Percentiles rank a stretch among this genome's conserved stretches.
phyloP scores from a whole-genome alignment of 2,797 vertebrate species.

The Siniperca obscura region DNA sequence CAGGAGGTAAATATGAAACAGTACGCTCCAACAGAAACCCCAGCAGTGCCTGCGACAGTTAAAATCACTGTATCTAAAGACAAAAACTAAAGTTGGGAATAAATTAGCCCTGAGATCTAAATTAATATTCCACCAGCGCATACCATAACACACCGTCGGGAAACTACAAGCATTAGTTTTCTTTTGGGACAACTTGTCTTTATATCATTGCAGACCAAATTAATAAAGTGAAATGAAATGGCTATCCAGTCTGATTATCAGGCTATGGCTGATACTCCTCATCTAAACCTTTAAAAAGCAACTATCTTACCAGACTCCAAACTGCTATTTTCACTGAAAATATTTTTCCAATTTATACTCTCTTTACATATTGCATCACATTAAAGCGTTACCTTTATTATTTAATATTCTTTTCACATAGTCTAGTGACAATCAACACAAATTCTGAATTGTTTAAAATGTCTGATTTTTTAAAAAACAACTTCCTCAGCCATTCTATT shows the following conservation, averaged over 20 bases:
- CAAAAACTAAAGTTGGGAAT: neutral
- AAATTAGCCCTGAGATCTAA: slow-evolving; percentile 1
- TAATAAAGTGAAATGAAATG: too few relatives aligned
- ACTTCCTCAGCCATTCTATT: too few relatives aligned
- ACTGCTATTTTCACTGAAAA: neutral
- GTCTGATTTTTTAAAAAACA: neutral
- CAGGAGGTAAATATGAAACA: neutral
- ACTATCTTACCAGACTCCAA: neutral
- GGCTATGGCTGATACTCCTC: too few relatives aligned
- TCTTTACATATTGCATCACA: neutral
- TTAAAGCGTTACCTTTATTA: neutral
- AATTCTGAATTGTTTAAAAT: neutral
- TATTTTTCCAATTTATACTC: neutral
- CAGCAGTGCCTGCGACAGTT: neutral
- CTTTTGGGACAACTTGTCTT: slow-evolving; percentile 21
- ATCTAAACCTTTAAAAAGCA: neutral
- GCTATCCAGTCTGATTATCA: too few relatives aligned
- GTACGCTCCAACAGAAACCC: neutral
- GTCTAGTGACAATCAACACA: neutral
- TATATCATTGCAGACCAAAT: neutral
- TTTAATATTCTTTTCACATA: too few relatives aligned
- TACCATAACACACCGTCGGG: neutral
- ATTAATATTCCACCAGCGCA: slow-evolving; percentile 4
- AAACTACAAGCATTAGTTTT: neutral
- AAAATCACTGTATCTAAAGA: neutral